Base-by-base conservation (phyloP, 2,113 vertebrate genomes). In the Leuciscus idus region DNA sequence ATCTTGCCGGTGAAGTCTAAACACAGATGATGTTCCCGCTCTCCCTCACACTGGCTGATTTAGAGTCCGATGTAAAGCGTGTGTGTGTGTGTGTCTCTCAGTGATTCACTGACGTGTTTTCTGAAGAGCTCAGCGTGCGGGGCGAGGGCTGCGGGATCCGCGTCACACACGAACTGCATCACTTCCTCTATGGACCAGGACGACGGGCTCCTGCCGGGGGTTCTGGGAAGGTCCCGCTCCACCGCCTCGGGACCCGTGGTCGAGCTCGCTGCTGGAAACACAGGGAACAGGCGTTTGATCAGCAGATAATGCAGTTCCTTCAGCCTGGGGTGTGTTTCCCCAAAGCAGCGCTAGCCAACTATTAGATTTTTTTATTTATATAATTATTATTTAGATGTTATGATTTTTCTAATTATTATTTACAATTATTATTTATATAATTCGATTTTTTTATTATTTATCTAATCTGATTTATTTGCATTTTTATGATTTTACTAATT, bases 101-200 rank as follows among this genome's bases (percentile, higher is more conserved):
- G 12, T 19, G 21, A 81, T 84, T 62, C 74, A 95, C 95, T 93
- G 94, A 98, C 98, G 75, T 98, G 98, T 95, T 96, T 97, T 86
- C 96, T 96, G 91, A 99, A 99, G 59, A 99, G 96, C 82, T 99
- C 96, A 0, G 96, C 96, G 4, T 99, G 96, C n/a, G 96, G 96
- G 30, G 95, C 97, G 87, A 98, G 93, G 0, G 97, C 95, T 6
- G 95, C 93, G 70, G 97, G 97, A 92, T 99, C 97, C 28, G 96
- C 97, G 85, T 97, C 95, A 91, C 96, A 95, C 90, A 99, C 96
- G 89, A 98, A 99, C 93, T 92, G 94, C 93, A 99, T 98, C 79
- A 99, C 98, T 95, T 99, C 97, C 85, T 98, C 97, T 88, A 99
- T 96, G 88, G 96, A 96, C 98, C 98, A 99, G 88, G 91, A 94